Percentiles rank a stretch among this genome's conserved stretches.
Evolutionary conservation across 2,888 invertebrate species (phyloP).

Genomic region (Himalopsyche kuldschensis): DNA sequence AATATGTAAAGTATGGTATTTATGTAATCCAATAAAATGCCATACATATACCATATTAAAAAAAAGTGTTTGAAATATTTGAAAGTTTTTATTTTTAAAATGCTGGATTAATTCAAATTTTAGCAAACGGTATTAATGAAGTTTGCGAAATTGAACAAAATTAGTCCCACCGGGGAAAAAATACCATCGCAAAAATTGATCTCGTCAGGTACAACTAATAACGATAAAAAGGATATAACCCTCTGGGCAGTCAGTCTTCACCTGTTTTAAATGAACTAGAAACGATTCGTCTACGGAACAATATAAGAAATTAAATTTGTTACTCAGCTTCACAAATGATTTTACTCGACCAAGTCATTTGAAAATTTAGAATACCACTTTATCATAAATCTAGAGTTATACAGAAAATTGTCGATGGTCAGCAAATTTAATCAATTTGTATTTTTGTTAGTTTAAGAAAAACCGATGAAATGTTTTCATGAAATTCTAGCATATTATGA

Average conservation of each 20-base stretch:
- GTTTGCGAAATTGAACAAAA: not conserved
- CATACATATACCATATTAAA: not conserved
- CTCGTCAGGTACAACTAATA: not conserved
- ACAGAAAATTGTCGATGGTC: too few relatives aligned
- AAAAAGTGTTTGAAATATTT: not conserved
- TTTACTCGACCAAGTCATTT: too few relatives aligned
- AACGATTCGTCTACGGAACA: not conserved
- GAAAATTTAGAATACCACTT: too few relatives aligned
- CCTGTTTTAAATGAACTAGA: not conserved
- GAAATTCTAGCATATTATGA: too few relatives aligned
- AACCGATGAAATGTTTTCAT: too few relatives aligned
- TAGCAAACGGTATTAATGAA: not conserved
- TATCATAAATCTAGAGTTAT: too few relatives aligned
- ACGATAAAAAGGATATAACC: not conserved
- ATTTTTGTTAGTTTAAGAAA: too few relatives aligned
- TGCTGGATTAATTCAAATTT: not conserved
- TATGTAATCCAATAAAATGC: too few relatives aligned
- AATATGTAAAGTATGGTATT: too few relatives aligned
- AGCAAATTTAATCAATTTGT: too few relatives aligned
- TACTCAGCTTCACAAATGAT: too few relatives aligned
- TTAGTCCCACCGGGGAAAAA: not conserved
- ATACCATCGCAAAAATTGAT: not conserved
- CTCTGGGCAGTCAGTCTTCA: not conserved
- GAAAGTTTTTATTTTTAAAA: not conserved
- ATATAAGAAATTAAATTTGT: not conserved